Evolutionary conservation across 2,888 invertebrate species (phyloP).

Genomic region (Endotricha flammealis): DNA sequence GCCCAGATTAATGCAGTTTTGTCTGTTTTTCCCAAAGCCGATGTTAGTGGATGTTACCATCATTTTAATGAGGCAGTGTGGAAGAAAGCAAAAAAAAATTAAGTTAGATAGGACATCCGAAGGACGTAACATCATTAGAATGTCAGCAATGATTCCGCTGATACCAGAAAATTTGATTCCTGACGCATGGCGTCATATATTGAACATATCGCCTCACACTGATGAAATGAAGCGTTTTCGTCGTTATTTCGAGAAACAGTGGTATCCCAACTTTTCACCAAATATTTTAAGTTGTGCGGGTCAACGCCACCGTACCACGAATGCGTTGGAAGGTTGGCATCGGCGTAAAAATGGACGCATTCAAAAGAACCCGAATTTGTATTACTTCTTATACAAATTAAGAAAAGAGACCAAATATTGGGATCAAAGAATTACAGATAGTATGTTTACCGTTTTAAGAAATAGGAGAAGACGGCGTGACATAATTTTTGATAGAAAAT

Average conservation of each 20-base stretch:
- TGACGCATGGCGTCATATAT: background rate
- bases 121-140: background rate
- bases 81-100: background rate
- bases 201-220: background rate
- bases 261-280: slow-evolving; percentile 1
- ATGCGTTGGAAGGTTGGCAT: too few relatives aligned
- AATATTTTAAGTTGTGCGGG: background rate
- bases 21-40: slow-evolving; percentile 8
- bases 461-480: too few relatives aligned
- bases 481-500: too few relatives aligned
- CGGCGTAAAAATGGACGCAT: too few relatives aligned
- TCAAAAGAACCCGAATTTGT: too few relatives aligned
- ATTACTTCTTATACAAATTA: too few relatives aligned
- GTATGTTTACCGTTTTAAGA: too few relatives aligned
- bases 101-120: background rate
- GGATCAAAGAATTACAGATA: too few relatives aligned
- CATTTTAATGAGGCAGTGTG: slow-evolving; percentile 12
- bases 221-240: background rate
- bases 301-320: slow-evolving; percentile 2
- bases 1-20: slow-evolving; percentile 12
- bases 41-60: slow-evolving; percentile 11
- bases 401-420: too few relatives aligned
- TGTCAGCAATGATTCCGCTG: background rate
- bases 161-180: background rate
- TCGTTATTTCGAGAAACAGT: slow-evolving; percentile 1